Evolutionary conservation across 2,797 vertebrate species (phyloP), one percentile per base, ranked within the genome.

Genomic region (Sebastolobus altivelis): DNA sequence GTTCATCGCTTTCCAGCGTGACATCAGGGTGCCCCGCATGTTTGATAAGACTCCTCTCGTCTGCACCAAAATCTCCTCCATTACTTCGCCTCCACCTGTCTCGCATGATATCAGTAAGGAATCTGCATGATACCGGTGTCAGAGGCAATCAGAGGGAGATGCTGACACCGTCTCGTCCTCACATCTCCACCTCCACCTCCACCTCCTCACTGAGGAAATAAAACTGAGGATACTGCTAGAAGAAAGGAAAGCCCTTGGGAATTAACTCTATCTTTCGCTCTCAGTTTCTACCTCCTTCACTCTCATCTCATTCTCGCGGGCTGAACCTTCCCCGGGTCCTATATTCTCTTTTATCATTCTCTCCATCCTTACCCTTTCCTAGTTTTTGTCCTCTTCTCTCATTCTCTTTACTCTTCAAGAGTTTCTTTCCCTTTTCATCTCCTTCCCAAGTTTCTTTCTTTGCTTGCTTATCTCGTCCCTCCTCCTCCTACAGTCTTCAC

Each of bases 181-280:
- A 65, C 33, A 27, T 86, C 77, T 79, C 84, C 65, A 29, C 20
- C 63, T 27, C 33, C 74, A 82, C 65, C 61, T 77, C 68, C 18
- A 35, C 37, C 75, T 81, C 65, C 80, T 81, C 69, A 25, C 73
- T 72, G 75, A 87, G 71, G 80, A 88, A 88, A 89, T 84, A 85
- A 89, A 91, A 89, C 60, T 31, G 73, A 82, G 82, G 72, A 80
- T 73, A 59, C 67, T 54, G 70, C 82, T 33, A 54, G 71, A 88
- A 83, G 84, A 93, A 88, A 86, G 67, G 52, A 77, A 82, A 62
- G 40, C 88, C 76, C 40, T 5, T 73, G 92, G 87, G 91, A 91
- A 78, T 87, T 84, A 72, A 67, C 65, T 73, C 83, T 68, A 58
- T 89, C 88, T 81, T 80, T 84, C 29, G 14, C 83, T 88, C 62